Conservation (phyloP, 92 coral and sea anemone genomes). For the Porites lobata region DNA sequence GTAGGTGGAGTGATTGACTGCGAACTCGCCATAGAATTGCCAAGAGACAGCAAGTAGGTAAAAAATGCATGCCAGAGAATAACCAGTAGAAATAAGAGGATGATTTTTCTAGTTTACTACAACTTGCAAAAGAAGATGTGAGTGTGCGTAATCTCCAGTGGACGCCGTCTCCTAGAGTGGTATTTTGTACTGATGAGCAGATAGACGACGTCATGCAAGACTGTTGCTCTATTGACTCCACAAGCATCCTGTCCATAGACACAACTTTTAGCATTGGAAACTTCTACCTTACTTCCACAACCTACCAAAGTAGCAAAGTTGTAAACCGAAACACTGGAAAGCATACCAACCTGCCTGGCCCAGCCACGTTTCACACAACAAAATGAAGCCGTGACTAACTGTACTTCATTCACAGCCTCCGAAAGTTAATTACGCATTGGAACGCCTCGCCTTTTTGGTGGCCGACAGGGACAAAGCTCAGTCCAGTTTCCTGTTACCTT, state of each 20-base stretch:
- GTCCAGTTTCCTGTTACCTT: constrained; percentile 35
- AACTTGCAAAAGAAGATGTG: constrained; percentile 40
- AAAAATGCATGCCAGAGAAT: constrained; percentile 47
- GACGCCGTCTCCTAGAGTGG: constrained; percentile 69
- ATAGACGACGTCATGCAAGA: constrained; percentile 45
- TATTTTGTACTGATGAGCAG: constrained; percentile 45
- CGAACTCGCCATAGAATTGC: constrained; percentile 51
- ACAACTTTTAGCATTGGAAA: constrained; percentile 45
- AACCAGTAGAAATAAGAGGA: constrained; percentile 25
- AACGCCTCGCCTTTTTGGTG: constrained; percentile 51
- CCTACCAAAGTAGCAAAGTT: constrained; percentile 47
- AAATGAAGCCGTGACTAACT: constrained; percentile 34
- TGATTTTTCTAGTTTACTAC: constrained; percentile 53
- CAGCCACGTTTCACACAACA: constrained; percentile 60
- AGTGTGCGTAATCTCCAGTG: constrained; percentile 63
- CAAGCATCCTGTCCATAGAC: constrained; percentile 53
- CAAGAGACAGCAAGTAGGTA: constrained; percentile 66
- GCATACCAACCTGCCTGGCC: constrained; percentile 56
- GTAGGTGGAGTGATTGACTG: constrained; percentile 64
- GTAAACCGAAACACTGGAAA: constrained; percentile 37
- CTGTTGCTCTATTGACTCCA: constrained; percentile 54
- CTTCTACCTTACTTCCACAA: constrained; percentile 44
- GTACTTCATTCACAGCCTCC: constrained; percentile 73
- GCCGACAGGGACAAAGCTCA: constrained; percentile 70
- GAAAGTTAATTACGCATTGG: constrained; percentile 42